A percentile compares a stretch with the other conserved stretches of the same genome.
Conservation (phyloP, 1,140 invertebrate genomes). For the Berghia stephanieae region DNA sequence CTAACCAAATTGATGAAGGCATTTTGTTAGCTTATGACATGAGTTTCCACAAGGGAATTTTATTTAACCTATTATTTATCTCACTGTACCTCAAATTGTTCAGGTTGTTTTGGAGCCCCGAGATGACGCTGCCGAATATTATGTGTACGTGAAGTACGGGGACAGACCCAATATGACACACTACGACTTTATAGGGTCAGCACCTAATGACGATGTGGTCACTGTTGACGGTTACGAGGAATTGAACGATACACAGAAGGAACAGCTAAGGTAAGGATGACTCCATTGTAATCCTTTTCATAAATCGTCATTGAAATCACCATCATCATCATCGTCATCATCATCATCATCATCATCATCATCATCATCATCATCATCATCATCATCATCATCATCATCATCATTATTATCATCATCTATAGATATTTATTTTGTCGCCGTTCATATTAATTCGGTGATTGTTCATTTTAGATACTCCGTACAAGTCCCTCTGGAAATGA, state of each 20-base stretch:
- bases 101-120: slow-evolving; percentile 47
- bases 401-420: too few relatives aligned
- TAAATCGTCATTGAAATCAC: too few relatives aligned
- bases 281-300: not conserved
- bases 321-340: too few relatives aligned
- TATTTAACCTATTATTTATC: too few relatives aligned
- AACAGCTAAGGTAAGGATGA: slow-evolving; percentile 19
- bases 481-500: slow-evolving; percentile 49
- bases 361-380: too few relatives aligned
- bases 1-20: not conserved
- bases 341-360: too few relatives aligned
- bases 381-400: too few relatives aligned
- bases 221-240: slow-evolving; percentile 18
- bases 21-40: not conserved
- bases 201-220: slow-evolving; percentile 42
- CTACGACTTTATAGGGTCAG: slow-evolving; percentile 49
- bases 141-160: slow-evolving; percentile 56
- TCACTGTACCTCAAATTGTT: slow-evolving; percentile 24
- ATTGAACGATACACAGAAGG: slow-evolving; percentile 20
- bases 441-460: not conserved
- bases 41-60: too few relatives aligned
- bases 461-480: slow-evolving; percentile 42
- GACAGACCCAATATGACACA: slow-evolving; percentile 58
- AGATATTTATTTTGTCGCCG: too few relatives aligned
- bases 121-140: slow-evolving; percentile 41